Percentiles rank a stretch among this genome's conserved stretches.
Conservation (phyloP, 2,113 vertebrate genomes). For the Phyllostomus hastatus region DNA sequence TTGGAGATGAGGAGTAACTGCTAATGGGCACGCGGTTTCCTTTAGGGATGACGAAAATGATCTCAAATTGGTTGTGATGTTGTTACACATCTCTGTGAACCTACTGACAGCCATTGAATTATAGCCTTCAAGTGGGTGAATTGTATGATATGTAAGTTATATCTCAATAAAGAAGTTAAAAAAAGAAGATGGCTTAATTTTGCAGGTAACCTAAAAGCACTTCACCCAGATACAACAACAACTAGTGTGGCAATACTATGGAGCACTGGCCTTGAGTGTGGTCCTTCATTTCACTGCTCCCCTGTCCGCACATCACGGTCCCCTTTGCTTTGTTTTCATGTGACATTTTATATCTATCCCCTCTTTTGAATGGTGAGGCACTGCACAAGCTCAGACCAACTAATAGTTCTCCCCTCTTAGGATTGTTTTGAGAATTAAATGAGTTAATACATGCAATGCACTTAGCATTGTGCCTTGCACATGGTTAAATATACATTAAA, state of each 20-base stretch:
- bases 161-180: neutral
- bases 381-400: neutral
- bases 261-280: neutral
- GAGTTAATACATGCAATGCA: neutral
- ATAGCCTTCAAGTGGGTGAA: neutral
- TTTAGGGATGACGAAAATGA: neutral
- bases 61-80: neutral
- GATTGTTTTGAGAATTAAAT: neutral
- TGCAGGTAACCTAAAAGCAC: neutral
- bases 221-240: no score
- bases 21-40: neutral
- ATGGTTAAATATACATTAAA: neutral
- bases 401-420: no score
- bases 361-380: neutral
- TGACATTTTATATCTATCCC: neutral
- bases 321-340: neutral
- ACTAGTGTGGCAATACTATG: no score
- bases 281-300: neutral
- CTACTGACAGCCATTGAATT: neutral
- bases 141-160: neutral
- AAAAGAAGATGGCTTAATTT: neutral
- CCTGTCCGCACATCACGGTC: accelerated
- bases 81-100: neutral
- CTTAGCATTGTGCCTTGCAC: neutral
- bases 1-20: neutral